Evolutionary conservation across 2,797 vertebrate species (phyloP), one percentile per base, ranked within the genome.

Genomic region (Micropoecilia bifurca): DNA sequence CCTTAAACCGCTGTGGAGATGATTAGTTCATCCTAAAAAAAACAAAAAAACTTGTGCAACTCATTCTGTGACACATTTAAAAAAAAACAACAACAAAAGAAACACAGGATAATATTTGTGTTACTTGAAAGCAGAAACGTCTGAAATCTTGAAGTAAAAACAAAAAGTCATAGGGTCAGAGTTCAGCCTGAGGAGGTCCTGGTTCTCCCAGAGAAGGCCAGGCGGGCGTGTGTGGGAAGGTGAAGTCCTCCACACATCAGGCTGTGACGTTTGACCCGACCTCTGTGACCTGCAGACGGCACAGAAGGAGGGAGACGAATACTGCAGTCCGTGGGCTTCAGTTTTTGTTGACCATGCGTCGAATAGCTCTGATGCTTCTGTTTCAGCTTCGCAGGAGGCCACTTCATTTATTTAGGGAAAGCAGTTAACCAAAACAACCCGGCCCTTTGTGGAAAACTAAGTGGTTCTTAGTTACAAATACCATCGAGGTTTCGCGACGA

Each of bases 1-100:
- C 86, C 84, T 88, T 84, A 71, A 69, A 36, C 73, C 28, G 30
- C 74, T 88, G 89, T 90, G 90, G 87, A 93, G 93, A 87, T 90
- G 76, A 88, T 92, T 91, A 72, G 77, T 83, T 89, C 74, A 80
- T 77, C 55, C 72, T 25, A 0, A 50, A 50, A 79, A 77, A 76
- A 41, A 69, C 74, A 87, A 74, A 85, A 78, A 78, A 76, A 72
- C 68, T 12, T 39, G 10, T 43, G 61, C 43, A 30, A 3, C 47
- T 4, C 45, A 78, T 46, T 53, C 53, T 45, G n/a, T 48, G 55
- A 30, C 73, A 85, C 39, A 28, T 80, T 73, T 30, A 45, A 47
- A 4, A 41, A 3, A 36, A 48, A 3, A 48, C 20, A 39, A 39
- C 36, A 57, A 30, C 4, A 12, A n/a, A n/a, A 55, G 53, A 55